Evolutionary conservation across 2,797 vertebrate genomes (phyloP).

Genomic region (Microctenopoma steveboyesi): DNA sequence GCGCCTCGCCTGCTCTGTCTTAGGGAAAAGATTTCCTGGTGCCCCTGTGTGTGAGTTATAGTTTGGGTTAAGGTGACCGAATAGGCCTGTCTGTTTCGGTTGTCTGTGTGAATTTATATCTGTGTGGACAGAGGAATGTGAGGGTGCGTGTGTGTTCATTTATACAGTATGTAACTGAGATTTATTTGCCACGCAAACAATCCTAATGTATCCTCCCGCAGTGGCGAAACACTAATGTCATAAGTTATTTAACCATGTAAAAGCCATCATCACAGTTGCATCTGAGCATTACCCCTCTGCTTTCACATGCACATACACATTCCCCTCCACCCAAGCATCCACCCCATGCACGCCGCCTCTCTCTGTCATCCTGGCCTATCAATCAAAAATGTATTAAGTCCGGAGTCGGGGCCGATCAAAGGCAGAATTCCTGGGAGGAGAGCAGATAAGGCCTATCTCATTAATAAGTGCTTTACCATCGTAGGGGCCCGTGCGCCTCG

Average conservation of each 20-base stretch:
- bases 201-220: conserved; percentile 40
- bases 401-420: conserved; percentile 94
- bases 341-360: conserved; percentile 80
- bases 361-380: conserved; percentile 92
- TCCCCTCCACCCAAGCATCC: conserved; percentile 50
- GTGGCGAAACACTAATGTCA: conserved; percentile 66
- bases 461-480: conserved; percentile 95
- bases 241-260: conserved; percentile 81
- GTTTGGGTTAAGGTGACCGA: conserved; percentile 79
- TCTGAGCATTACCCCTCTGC: conserved; percentile 54
- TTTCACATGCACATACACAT: conserved; percentile 43
- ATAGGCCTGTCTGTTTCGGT: conserved; percentile 72
- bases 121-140: conserved; percentile 56
- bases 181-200: conserved; percentile 53
- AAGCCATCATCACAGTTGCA: conserved; percentile 80
- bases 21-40: conserved; percentile 71
- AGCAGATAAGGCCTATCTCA: conserved; percentile 98
- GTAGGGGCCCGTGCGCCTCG: conserved; percentile 86
- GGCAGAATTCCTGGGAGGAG: conserved; percentile 94
- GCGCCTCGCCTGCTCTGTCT: conserved; percentile 70
- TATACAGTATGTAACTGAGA: conserved; percentile 48
- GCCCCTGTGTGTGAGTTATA: conserved; percentile 77
- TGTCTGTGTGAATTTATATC: conserved; percentile 73
- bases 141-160: conserved; percentile 33
- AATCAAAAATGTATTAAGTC: conserved; percentile 99